Conservation (phyloP, 2,113 vertebrate species). For the Tautogolabrus adspersus region DNA sequence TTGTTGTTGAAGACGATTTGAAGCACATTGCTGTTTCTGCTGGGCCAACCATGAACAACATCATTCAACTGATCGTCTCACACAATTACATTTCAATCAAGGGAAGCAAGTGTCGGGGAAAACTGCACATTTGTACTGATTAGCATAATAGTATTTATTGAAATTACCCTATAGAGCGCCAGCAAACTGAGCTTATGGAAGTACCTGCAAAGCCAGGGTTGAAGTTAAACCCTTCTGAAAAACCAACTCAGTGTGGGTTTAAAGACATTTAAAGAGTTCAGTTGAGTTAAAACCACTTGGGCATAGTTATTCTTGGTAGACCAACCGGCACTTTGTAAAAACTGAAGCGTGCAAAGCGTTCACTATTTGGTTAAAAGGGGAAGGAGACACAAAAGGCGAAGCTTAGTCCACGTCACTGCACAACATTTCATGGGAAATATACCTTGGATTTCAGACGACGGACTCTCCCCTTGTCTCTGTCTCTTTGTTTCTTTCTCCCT, state of each 20-base stretch:
- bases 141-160: slow-evolving; percentile 56
- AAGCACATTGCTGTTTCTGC: slow-evolving; percentile 33
- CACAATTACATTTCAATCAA: slow-evolving; percentile 68
- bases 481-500: slow-evolving; percentile 66
- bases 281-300: slow-evolving; percentile 61
- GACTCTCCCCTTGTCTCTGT: slow-evolving; percentile 57
- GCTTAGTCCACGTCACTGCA: slow-evolving; percentile 72
- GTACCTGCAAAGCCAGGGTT: background rate
- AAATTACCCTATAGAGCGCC: slow-evolving; percentile 22
- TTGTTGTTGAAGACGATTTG: slow-evolving; percentile 34
- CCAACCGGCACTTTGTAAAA: slow-evolving; percentile 19
- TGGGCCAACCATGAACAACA: slow-evolving; percentile 45
- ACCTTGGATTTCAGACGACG: slow-evolving; percentile 67
- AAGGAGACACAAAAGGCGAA: slow-evolving; percentile 62
- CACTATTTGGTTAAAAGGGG: slow-evolving; percentile 59
- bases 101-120: slow-evolving; percentile 40
- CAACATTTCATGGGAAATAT: slow-evolving; percentile 78
- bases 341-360: slow-evolving; percentile 46
- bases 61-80: slow-evolving; percentile 51
- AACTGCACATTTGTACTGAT: slow-evolving; percentile 50
- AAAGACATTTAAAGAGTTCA: slow-evolving; percentile 25
- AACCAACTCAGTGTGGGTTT: background rate
- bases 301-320: slow-evolving; percentile 60
- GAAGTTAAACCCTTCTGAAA: slow-evolving; percentile 12
- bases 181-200: slow-evolving; percentile 28